Base-by-base conservation (phyloP, 2,888 invertebrate species). In the Scaptomyza polygonia region DNA sequence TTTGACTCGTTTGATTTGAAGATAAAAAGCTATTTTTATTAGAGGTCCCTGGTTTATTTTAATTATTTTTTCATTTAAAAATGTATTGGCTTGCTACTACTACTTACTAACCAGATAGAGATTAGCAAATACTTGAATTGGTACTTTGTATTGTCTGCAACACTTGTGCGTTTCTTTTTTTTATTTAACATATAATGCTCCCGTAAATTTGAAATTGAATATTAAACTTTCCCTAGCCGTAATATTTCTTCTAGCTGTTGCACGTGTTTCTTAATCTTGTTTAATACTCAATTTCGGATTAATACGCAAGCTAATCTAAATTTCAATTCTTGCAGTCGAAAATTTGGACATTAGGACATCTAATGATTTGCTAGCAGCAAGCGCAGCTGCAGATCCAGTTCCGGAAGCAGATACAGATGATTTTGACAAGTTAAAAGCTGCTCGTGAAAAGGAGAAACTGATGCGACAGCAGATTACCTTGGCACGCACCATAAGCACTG, bases 401-500 rank as follows among this genome's bases (percentile, higher is more conserved):
- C 76, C 51, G 6, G 78, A 83, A 18, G 91, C 90, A 9, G 93
- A 93, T 58, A 39, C 39, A 16, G 95, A 96, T 82, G 96, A 96
- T 72, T 96, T 96, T 84, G 93, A 94, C 45, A 94, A 94, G 62
- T 91, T 96, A 48, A 95, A 95, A 83, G 93, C 93, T 44, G 93
- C 94, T 56, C 93, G 96, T 2, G 95, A 95, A 81, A 94, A 94
- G 84, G 94, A 95, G 87, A 93, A 95, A n/a, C 91, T 93, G 6
- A 93, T 94, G 56, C 93, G 93, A 54, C 93, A 94, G 71, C 91
- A 94, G 72, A 93, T 93, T 72, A 94, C 94, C 82, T 91, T 94
- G 90, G 94, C 93, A 0, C 93, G 95, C 56, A 89, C 91, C n/a
- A 91, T 92, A 6, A 92, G 92, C 77, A 90, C 91, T 1, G 89